These are phyloP conservation scores for Danio jaintianensis DNA, from an alignment of 2,797 vertebrate genomes.

Conservation along the genomic window DNA sequence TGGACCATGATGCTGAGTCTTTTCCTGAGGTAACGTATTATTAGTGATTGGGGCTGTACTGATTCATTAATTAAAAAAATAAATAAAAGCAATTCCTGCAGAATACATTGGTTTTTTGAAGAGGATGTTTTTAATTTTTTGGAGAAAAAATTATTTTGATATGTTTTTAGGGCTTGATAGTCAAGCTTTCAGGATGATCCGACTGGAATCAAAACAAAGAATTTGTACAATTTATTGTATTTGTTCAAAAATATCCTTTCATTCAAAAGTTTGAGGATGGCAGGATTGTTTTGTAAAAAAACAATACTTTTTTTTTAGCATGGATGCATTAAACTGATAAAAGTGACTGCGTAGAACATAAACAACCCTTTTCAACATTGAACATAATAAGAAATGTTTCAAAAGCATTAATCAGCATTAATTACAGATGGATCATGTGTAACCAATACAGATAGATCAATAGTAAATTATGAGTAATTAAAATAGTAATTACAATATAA, in stretches of 20 bases:
- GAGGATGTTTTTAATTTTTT: neutral
- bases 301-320: no score
- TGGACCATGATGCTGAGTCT: slow-evolving; percentile 85
- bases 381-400: no score
- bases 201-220: neutral
- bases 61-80: neutral
- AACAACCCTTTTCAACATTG: no score
- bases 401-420: no score
- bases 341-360: no score
- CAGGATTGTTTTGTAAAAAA: no score
- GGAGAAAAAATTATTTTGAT: neutral
- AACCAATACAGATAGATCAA: no score
- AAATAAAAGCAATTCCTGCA: neutral
- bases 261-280: neutral
- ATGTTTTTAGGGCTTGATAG: neutral
- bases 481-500: no score
- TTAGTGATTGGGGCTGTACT: neutral
- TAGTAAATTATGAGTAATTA: no score
- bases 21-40: slow-evolving; percentile 89
- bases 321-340: no score
- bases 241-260: neutral
- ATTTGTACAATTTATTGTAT: neutral
- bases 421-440: no score
- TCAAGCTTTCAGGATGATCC: no score
- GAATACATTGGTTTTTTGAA: neutral